These are phyloP conservation scores for Nannospalax galili DNA, from an alignment of 2,113 vertebrate genomes.

Conservation along the genomic window DNA sequence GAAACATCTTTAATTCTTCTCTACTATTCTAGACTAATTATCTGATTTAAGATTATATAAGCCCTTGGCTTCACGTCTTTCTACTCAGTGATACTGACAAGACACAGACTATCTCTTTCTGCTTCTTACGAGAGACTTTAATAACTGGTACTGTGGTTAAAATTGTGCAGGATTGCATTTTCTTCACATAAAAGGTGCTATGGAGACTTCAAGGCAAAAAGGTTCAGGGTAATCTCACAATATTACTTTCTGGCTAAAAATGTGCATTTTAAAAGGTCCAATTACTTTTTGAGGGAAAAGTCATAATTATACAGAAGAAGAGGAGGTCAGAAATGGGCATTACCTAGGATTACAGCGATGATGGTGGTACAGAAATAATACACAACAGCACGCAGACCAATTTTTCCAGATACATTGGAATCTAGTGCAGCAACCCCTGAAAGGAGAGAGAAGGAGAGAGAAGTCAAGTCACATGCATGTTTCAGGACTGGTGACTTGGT, in stretches of 20 bases:
- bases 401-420: slow-evolving; percentile 95
- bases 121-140: not conserved
- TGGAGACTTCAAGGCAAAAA: slow-evolving; percentile 16
- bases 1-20: slow-evolving; percentile 48
- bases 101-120: not conserved
- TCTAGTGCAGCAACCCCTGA: slow-evolving; percentile 97
- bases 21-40: not conserved
- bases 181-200: slow-evolving; percentile 13
- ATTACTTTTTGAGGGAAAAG: slow-evolving; percentile 30
- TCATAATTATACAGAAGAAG: not conserved
- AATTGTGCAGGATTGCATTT: not conserved
- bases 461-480: not conserved
- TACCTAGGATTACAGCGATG: slow-evolving; percentile 96
- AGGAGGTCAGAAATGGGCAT: slow-evolving; percentile 62
- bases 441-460: slow-evolving; percentile 22
- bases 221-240: not conserved
- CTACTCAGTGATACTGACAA: not conserved
- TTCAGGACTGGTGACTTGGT: not conserved
- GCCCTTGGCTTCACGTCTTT: slow-evolving; percentile 39
- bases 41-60: slow-evolving; percentile 20
- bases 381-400: slow-evolving; percentile 93
- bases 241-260: slow-evolving; percentile 20
- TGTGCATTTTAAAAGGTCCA: not conserved
- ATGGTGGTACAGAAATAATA: slow-evolving; percentile 97
- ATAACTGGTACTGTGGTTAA: not conserved